A percentile compares a stretch with the other conserved stretches of the same genome.
Conservation (phyloP, 2,888 invertebrate genomes). For the Acanthosepion pharaonis region DNA sequence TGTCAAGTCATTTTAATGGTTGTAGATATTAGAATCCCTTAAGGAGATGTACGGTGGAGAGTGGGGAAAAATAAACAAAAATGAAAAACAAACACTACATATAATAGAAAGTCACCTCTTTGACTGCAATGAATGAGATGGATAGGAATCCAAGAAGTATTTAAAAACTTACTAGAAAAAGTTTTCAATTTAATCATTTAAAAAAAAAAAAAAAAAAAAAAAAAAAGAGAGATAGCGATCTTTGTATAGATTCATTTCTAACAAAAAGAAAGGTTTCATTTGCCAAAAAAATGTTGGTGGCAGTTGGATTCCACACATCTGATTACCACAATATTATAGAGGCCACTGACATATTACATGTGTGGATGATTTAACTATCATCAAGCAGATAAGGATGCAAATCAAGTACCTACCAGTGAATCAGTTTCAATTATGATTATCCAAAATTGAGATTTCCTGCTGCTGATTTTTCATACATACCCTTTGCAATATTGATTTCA, state of each 20-base stretch:
- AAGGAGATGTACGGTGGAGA: not conserved
- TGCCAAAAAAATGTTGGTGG: not conserved
- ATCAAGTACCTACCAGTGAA: constrained; percentile 16
- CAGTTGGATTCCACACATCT: constrained; percentile 3
- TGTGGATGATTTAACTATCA: not conserved
- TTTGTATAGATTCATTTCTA: not conserved
- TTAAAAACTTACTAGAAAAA: not conserved
- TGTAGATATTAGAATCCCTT: not conserved
- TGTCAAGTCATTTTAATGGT: not conserved
- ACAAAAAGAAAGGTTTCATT: not conserved
- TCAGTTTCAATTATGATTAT: not conserved
- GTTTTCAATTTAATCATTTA: not conserved
- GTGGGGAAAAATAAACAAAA: not conserved
- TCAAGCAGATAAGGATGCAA: not conserved
- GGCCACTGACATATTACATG: not conserved
- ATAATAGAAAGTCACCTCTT: not conserved
- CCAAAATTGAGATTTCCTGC: not conserved
- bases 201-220: not conserved
- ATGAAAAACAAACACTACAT: not conserved
- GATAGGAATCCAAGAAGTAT: not conserved
- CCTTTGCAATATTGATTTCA: not conserved
- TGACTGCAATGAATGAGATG: not conserved
- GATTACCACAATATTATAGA: not conserved
- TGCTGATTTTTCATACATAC: not conserved
- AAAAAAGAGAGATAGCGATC: too few species aligned